phyloP scores from a whole-genome alignment of 1,140 invertebrate species.

The Listronotus bonariensis region DNA sequence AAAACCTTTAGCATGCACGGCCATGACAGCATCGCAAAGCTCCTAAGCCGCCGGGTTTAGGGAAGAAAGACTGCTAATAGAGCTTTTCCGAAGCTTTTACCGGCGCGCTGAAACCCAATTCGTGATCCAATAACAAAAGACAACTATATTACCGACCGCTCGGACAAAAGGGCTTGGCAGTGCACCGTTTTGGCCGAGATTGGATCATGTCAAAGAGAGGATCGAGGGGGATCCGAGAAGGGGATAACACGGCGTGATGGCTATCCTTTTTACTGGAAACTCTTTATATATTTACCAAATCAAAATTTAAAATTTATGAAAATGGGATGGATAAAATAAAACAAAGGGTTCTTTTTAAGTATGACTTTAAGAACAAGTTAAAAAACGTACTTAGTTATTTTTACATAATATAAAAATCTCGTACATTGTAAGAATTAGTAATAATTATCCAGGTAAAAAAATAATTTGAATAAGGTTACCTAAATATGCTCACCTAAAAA shows the following conservation, averaged over 20 bases:
- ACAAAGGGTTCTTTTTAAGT: too few relatives aligned
- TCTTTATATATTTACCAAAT: too few relatives aligned
- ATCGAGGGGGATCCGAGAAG: neutral
- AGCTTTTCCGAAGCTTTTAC: constrained; percentile 56
- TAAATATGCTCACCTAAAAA: too few relatives aligned
- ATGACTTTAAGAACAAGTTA: too few relatives aligned
- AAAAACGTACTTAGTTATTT: too few relatives aligned
- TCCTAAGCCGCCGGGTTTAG: constrained; percentile 54
- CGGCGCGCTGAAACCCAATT: constrained; percentile 55
- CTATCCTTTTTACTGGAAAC: neutral
- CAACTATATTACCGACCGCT: constrained; percentile 57
- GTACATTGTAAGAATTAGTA: neutral
- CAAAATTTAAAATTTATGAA: too few relatives aligned
- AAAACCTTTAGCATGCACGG: constrained; percentile 52
- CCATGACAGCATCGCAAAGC: constrained; percentile 55
- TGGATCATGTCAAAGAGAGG: constrained; percentile 29
- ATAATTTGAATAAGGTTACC: too few relatives aligned
- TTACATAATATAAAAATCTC: too few relatives aligned
- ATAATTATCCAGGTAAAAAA: too few relatives aligned
- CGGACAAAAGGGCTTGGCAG: constrained; percentile 48
- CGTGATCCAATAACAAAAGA: constrained; percentile 59
- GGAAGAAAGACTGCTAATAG: constrained; percentile 58
- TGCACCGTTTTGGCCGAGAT: constrained; percentile 29
- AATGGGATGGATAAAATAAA: too few relatives aligned
- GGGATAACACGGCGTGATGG: neutral